Evolutionary conservation across 2,113 vertebrate species (phyloP).

Genomic region (Hoplias malabaricus): DNA sequence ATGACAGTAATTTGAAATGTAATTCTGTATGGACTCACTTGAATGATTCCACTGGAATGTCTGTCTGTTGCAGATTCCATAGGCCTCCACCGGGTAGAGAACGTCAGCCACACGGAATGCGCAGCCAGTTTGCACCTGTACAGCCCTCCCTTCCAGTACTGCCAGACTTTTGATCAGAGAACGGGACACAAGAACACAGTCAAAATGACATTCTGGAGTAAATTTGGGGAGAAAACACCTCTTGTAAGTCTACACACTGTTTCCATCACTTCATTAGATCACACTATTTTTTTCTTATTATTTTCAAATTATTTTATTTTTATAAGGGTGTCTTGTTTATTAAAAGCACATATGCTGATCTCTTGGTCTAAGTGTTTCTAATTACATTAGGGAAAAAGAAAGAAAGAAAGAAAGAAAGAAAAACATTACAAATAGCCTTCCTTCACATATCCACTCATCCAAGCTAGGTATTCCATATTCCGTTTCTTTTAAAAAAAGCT

Average conservation of each 20-base stretch:
- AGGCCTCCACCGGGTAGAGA: constrained; percentile 95
- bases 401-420: too few relatives aligned
- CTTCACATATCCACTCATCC: too few relatives aligned
- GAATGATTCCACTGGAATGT: background rate
- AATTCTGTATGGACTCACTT: background rate
- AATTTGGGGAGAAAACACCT: constrained; percentile 83
- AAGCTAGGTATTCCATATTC: too few relatives aligned
- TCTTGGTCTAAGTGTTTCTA: too few relatives aligned
- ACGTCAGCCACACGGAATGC: constrained; percentile 90
- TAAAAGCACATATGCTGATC: too few relatives aligned
- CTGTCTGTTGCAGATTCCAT: constrained; percentile 80
- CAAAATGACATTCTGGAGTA: constrained; percentile 95
- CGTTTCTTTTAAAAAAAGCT: too few relatives aligned
- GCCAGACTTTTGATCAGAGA: constrained; percentile 93
- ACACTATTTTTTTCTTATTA: too few relatives aligned
- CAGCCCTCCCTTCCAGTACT: constrained; percentile 87
- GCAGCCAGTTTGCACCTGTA: constrained; percentile 93
- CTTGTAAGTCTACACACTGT: constrained; percentile 77
- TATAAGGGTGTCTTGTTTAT: too few relatives aligned
- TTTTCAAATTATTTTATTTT: too few relatives aligned
- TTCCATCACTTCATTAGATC: background rate
- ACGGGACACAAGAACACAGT: constrained; percentile 91
- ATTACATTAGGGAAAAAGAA: too few relatives aligned
- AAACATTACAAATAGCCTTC: too few relatives aligned
- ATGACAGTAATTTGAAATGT: background rate